These are phyloP conservation scores for Taenaris catops DNA, from an alignment of 2,888 invertebrate genomes.

Conservation along the genomic window DNA sequence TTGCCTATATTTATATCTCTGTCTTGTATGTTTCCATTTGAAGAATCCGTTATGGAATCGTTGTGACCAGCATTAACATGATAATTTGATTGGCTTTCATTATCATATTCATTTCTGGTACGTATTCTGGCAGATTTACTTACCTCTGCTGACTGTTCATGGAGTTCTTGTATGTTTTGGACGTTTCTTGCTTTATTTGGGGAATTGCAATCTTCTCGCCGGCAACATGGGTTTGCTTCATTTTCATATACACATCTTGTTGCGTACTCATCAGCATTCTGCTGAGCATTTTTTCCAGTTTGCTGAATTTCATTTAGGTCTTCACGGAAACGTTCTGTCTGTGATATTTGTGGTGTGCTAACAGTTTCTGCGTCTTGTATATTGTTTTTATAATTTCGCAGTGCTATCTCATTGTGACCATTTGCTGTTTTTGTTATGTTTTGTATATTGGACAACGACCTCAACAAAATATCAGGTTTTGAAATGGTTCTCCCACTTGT, in stretches of 20 bases:
- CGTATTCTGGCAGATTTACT: background rate
- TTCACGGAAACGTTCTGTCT: too few relatives aligned
- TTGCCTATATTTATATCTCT: too few relatives aligned
- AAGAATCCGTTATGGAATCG: too few relatives aligned
- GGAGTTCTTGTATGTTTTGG: background rate
- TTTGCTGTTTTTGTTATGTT: background rate
- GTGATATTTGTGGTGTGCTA: too few relatives aligned
- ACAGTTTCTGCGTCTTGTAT: too few relatives aligned
- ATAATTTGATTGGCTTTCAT: too few relatives aligned
- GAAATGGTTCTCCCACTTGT: background rate
- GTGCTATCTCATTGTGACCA: background rate
- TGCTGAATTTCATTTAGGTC: too few relatives aligned
- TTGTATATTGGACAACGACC: background rate
- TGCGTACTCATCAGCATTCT: background rate
- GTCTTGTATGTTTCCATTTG: too few relatives aligned
- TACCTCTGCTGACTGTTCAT: background rate
- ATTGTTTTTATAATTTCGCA: too few relatives aligned
- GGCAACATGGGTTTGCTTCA: background rate
- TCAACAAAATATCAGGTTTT: background rate
- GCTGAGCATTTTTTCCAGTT: background rate
- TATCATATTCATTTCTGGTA: too few relatives aligned
- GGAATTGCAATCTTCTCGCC: background rate
- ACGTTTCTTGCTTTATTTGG: too few relatives aligned
- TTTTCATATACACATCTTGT: background rate
- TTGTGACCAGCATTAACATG: too few relatives aligned